phyloP scores from a whole-genome alignment of 2,888 invertebrate species.

The Sinohyriopsis cumingii region DNA sequence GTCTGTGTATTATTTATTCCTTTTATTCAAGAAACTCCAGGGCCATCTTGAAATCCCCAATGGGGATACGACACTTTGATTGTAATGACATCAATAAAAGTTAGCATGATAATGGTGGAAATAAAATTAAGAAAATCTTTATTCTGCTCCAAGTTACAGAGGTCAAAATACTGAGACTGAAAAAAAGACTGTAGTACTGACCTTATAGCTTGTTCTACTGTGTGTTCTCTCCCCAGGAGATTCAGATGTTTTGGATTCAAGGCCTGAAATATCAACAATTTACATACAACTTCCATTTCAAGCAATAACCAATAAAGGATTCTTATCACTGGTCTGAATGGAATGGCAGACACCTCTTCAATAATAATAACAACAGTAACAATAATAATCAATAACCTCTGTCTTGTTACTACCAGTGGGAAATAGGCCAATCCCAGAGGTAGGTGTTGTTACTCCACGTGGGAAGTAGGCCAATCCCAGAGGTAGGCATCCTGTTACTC shows the following conservation, averaged over 20 bases:
- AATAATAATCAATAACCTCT: too few relatives aligned
- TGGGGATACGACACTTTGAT: neutral
- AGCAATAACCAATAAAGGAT: too few relatives aligned
- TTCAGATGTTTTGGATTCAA: constrained; percentile 47
- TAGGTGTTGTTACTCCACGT: constrained; percentile 58
- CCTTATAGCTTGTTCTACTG: constrained; percentile 54
- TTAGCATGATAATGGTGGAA: neutral
- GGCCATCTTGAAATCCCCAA: neutral
- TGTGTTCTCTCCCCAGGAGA: constrained; percentile 62
- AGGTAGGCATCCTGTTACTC: constrained; percentile 74
- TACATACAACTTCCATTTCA: neutral
- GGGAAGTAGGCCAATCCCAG: constrained; percentile 72
- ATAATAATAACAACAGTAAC: too few relatives aligned
- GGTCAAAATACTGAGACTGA: too few relatives aligned
- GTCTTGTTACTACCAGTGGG: constrained; percentile 4
- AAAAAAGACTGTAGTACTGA: constrained; percentile 9
- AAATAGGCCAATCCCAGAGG: constrained; percentile 74
- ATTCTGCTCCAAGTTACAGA: too few relatives aligned
- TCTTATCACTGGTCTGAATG: too few relatives aligned
- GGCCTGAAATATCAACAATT: constrained; percentile 38
- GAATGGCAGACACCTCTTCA: too few relatives aligned
- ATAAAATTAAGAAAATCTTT: too few relatives aligned
- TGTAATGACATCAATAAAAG: neutral
- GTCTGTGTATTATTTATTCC: too few relatives aligned
- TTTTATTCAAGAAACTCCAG: too few relatives aligned